These are phyloP conservation scores for Eupsilia transversa DNA, from an alignment of 2,888 invertebrate species.

Conservation along the genomic window DNA sequence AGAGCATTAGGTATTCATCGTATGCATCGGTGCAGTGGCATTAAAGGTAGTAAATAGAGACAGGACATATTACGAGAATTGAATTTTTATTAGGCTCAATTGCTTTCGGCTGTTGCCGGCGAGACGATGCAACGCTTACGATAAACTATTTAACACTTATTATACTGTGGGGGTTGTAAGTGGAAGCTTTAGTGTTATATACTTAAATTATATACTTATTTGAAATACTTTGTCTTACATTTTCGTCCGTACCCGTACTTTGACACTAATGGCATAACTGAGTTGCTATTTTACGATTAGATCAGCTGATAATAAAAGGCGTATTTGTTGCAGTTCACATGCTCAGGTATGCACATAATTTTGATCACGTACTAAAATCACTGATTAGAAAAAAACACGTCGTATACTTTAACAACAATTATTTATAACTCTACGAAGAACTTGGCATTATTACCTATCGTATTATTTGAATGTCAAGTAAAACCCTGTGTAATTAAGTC, in stretches of 20 bases:
- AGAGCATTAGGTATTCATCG: slow-evolving; percentile 84
- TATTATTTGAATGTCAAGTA: slow-evolving; percentile 46
- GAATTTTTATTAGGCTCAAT: slow-evolving; percentile 86
- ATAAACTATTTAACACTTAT: slow-evolving; percentile 54
- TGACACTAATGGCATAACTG: neutral
- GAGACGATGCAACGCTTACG: slow-evolving; percentile 44
- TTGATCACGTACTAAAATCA: slow-evolving; percentile 24
- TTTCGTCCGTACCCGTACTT: neutral
- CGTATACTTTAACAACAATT: neutral
- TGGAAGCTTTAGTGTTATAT: neutral
- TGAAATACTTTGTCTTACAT: neutral
- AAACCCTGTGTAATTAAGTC: slow-evolving; percentile 52
- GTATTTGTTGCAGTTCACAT: no score
- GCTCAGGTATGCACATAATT: neutral
- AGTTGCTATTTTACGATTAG: neutral
- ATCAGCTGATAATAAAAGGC: neutral
- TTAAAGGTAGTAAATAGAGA: slow-evolving; percentile 82
- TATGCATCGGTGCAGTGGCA: slow-evolving; percentile 80
- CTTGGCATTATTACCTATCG: no score
- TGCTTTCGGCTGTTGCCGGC: slow-evolving; percentile 70
- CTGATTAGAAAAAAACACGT: slow-evolving; percentile 24
- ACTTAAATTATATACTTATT: neutral
- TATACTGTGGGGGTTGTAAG: neutral
- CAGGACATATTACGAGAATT: slow-evolving; percentile 82
- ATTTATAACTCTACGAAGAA: slow-evolving; percentile 11